Evolutionary conservation across 2,113 vertebrate genomes (phyloP).

Genomic region (Hepsetus odoe): DNA sequence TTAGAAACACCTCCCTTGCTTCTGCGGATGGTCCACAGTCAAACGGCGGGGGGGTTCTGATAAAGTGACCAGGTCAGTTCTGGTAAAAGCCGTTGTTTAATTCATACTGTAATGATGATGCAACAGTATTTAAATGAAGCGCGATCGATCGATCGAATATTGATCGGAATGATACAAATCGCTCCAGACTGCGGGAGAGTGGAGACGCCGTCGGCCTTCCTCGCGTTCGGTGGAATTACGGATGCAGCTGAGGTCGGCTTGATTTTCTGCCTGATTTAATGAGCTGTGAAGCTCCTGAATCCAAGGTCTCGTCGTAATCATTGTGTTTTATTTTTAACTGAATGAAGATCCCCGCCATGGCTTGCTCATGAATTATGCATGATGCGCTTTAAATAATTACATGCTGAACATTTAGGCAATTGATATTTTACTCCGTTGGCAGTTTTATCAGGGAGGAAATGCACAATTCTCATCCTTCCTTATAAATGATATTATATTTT

Average conservation of each 20-base stretch:
- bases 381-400: slow-evolving; percentile 17
- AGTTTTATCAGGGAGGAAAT: background rate
- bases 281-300: slow-evolving; percentile 38
- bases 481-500: background rate
- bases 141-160: too few relatives aligned
- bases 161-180: too few relatives aligned
- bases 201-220: background rate
- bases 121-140: too few relatives aligned
- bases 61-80: too few relatives aligned
- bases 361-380: slow-evolving; percentile 43
- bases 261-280: slow-evolving; percentile 43
- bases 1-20: too few relatives aligned
- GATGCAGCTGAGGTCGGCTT: background rate
- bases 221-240: background rate
- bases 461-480: background rate
- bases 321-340: slow-evolving; percentile 33
- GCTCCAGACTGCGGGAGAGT: too few relatives aligned
- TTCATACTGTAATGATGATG: too few relatives aligned
- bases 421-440: slow-evolving; percentile 4
- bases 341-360: slow-evolving; percentile 26
- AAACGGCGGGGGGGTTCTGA: too few relatives aligned
- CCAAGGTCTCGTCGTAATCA: slow-evolving; percentile 39
- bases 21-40: too few relatives aligned
- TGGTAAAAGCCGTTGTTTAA: too few relatives aligned
- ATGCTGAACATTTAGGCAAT: background rate